Conservation (phyloP, 2,797 vertebrate species). For the Molossus alvarezi region DNA sequence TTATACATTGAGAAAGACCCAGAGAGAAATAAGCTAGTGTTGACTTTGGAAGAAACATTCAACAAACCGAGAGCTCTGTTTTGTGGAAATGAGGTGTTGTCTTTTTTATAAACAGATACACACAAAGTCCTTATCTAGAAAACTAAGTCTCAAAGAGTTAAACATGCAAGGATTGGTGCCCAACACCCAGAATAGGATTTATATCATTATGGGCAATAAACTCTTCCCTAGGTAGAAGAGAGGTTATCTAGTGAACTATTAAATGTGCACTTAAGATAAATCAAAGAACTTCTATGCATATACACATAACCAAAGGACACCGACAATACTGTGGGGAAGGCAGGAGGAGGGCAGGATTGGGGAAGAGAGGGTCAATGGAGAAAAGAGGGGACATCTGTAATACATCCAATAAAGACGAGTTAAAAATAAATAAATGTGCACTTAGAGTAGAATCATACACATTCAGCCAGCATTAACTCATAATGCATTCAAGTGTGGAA, state of each 20-base stretch:
- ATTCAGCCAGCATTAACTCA: slow-evolving; percentile 41
- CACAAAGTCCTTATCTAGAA: slow-evolving; percentile 9
- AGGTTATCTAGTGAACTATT: not conserved
- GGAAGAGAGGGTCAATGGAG: no score
- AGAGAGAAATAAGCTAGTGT: not conserved
- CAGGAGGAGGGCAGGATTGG: no score
- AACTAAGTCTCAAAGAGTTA: slow-evolving; percentile 35
- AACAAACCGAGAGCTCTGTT: not conserved
- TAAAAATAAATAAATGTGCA: not conserved
- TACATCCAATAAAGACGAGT: no score
- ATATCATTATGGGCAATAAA: not conserved
- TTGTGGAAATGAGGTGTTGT: not conserved
- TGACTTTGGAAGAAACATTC: slow-evolving; percentile 16
- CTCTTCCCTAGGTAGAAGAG: not conserved
- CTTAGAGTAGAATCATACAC: not conserved
- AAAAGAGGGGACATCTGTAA: no score
- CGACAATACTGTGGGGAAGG: no score
- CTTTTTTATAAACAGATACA: not conserved
- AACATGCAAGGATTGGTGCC: not conserved
- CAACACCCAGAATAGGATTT: not conserved
- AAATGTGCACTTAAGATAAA: not conserved
- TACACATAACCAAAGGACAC: no score
- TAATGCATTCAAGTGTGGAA: not conserved
- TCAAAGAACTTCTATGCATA: no score
- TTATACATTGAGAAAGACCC: not conserved